These are phyloP conservation scores for Sebastes taczanowskii DNA, from an alignment of 2,797 vertebrate genomes.

Conservation along the genomic window DNA sequence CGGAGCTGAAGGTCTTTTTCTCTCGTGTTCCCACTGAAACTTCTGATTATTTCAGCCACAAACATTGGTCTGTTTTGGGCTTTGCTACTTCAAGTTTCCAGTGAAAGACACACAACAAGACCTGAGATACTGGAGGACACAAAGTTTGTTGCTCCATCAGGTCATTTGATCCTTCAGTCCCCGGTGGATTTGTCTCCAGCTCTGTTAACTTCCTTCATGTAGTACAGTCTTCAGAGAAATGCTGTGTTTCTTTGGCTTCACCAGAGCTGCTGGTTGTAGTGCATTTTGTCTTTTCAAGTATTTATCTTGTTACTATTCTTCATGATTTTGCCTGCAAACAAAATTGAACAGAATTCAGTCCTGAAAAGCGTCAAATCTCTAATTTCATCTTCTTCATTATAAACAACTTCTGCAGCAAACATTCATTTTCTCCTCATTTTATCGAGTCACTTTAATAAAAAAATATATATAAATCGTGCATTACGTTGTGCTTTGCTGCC, in stretches of 20 bases:
- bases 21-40: not conserved
- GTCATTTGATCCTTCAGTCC: not conserved
- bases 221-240: not conserved
- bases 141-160: no score
- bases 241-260: not conserved
- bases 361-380: not conserved
- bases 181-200: not conserved
- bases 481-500: no score
- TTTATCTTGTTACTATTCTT: accelerated
- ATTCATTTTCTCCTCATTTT: no score
- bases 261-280: not conserved
- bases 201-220: not conserved
- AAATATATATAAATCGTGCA: no score
- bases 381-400: not conserved
- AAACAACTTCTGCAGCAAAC: no score
- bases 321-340: not conserved
- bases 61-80: not conserved
- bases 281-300: not conserved
- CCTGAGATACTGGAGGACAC: not conserved
- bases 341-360: not conserved
- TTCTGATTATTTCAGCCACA: not conserved
- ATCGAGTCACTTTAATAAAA: no score
- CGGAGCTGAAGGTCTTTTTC: not conserved
- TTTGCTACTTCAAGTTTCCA: not conserved
- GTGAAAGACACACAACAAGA: not conserved